These are phyloP conservation scores for Holacanthella duospinosa DNA, from an alignment of 2,888 invertebrate genomes.

Conservation along the genomic window DNA sequence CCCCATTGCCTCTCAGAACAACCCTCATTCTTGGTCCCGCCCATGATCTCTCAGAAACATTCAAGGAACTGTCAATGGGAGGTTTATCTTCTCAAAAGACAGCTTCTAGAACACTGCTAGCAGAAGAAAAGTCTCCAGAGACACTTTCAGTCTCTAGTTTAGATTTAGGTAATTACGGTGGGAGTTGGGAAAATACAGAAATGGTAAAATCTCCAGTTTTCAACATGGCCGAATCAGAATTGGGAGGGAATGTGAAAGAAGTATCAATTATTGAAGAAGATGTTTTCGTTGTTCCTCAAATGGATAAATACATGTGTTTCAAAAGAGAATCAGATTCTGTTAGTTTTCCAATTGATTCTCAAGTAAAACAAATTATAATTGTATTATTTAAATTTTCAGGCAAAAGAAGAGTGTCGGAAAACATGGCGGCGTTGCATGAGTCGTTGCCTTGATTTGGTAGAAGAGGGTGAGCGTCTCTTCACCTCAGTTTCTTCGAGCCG, in stretches of 20 bases:
- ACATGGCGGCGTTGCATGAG: not conserved
- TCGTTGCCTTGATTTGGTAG: not conserved
- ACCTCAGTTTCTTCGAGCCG: not conserved
- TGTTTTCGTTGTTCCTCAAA: no score
- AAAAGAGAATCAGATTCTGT: not conserved
- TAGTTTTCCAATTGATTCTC: not conserved
- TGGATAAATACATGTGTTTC: not conserved
- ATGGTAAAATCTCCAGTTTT: slow-evolving; percentile 25
- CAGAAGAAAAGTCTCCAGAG: no score
- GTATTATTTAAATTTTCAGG: not conserved
- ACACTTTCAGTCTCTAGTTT: slow-evolving; percentile 35
- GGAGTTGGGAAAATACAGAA: not conserved
- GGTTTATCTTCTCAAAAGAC: not conserved
- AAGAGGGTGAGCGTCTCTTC: not conserved
- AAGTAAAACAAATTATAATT: not conserved
- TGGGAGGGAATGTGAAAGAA: no score
- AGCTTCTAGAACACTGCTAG: no score
- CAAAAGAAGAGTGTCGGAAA: not conserved
- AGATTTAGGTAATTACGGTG: slow-evolving; percentile 30
- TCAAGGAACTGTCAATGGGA: no score
- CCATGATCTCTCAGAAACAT: no score
- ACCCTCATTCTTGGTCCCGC: not conserved
- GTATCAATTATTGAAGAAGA: no score
- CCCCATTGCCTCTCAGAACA: not conserved
- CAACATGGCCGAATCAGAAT: no score